phyloP scores from a whole-genome alignment of 2,888 invertebrate genomes.

The Ochlodes sylvanus region DNA sequence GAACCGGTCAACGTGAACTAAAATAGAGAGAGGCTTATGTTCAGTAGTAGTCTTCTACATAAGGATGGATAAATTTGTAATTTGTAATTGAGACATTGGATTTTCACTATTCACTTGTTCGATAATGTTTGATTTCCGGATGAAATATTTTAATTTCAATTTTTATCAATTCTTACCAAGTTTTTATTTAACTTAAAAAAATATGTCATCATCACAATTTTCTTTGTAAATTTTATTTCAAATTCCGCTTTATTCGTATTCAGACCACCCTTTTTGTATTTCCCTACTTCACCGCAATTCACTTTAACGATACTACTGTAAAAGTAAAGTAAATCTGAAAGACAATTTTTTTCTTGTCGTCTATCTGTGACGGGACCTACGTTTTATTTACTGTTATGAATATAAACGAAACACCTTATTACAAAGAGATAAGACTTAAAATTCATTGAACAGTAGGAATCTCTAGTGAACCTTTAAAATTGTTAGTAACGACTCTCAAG shows the following conservation, averaged over 20 bases:
- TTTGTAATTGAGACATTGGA: too few relatives aligned
- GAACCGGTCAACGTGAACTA: too few relatives aligned
- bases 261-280: slow-evolving; percentile 54
- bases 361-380: slow-evolving; percentile 4
- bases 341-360: slow-evolving; percentile 60
- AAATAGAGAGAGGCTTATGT: too few relatives aligned
- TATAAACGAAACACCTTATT: slow-evolving; percentile 39
- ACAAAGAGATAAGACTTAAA: slow-evolving; percentile 42
- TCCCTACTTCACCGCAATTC: slow-evolving; percentile 73
- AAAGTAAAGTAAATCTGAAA: slow-evolving; percentile 67
- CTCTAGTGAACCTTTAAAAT: slow-evolving; percentile 42
- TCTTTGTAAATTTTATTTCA: slow-evolving; percentile 15
- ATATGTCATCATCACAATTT: not conserved
- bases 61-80: too few relatives aligned
- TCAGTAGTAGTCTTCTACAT: too few relatives aligned
- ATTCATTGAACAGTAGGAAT: slow-evolving; percentile 41
- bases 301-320: slow-evolving; percentile 69
- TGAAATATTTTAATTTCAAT: too few relatives aligned
- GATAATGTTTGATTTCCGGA: too few relatives aligned
- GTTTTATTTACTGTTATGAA: slow-evolving; percentile 8
- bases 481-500: slow-evolving; percentile 70
- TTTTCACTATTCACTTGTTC: too few relatives aligned
- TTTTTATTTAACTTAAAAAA: too few relatives aligned
- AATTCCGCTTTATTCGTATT: slow-evolving; percentile 43
- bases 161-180: too few relatives aligned